Percentiles rank a stretch among this genome's conserved stretches.
Conservation (phyloP, 2,888 invertebrate genomes). For the Pandemis heparana region DNA sequence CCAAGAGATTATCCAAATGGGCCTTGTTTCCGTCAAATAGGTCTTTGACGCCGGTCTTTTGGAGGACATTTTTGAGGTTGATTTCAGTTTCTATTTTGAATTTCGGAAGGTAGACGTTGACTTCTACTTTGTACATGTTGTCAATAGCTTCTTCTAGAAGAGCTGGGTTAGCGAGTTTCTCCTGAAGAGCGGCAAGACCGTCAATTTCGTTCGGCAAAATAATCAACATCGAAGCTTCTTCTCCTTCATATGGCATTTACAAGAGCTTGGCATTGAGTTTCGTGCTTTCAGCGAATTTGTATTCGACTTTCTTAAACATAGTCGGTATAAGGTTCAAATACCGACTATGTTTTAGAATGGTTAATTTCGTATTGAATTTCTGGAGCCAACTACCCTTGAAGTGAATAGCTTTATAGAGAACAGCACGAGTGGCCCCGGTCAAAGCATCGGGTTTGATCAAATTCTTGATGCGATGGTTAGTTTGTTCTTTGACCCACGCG, state of each 20-base stretch:
- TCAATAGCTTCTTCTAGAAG: conserved; percentile 71
- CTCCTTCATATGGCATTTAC: conserved; percentile 90
- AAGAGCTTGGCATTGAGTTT: conserved; percentile 84
- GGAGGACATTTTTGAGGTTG: conserved; percentile 85
- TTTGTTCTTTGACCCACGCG: conserved; percentile 87
- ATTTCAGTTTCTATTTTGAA: conserved; percentile 92
- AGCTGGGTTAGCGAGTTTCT: conserved; percentile 82
- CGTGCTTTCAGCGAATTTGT: conserved; percentile 64
- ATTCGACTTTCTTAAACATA: conserved; percentile 86
- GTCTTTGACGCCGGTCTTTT: conserved; percentile 66
- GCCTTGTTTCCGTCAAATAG: conserved; percentile 73
- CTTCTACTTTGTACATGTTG: conserved; percentile 75
- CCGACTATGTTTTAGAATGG: no score
- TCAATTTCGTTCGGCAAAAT: conserved; percentile 89
- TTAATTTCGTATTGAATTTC: conserved; percentile 85
- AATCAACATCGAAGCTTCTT: conserved; percentile 89
- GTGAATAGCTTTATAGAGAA: conserved; percentile 94
- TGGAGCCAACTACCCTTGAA: conserved; percentile 91
- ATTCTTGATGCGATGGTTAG: conserved; percentile 73
- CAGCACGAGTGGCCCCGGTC: conserved; percentile 82
- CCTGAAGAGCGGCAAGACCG: conserved; percentile 87
- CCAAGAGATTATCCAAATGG: conserved; percentile 87
- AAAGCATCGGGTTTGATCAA: conserved; percentile 87
- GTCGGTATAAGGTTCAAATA: no score
- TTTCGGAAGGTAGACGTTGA: conserved; percentile 89